These are phyloP conservation scores for Arnoldichthys spilopterus DNA, from an alignment of 2,797 vertebrate species.

Conservation along the genomic window DNA sequence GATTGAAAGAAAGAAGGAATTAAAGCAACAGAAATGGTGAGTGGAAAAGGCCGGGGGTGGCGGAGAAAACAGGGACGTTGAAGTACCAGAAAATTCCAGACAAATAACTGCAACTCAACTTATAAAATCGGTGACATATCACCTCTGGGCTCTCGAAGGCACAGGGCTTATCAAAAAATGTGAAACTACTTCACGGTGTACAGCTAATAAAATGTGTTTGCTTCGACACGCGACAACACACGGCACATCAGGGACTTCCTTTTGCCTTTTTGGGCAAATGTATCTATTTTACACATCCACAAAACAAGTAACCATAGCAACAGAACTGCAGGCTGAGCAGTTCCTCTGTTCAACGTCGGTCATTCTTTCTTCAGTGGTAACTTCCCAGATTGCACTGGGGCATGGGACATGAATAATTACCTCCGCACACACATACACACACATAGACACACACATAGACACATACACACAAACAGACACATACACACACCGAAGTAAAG, in stretches of 20 bases:
- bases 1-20: constrained; percentile 43
- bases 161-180: constrained; percentile 56
- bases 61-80: constrained; percentile 44
- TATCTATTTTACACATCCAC: constrained; percentile 76
- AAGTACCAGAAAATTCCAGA: constrained; percentile 15
- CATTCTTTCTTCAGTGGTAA: constrained; percentile 68
- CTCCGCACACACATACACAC: constrained; percentile 16
- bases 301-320: constrained; percentile 83
- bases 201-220: constrained; percentile 61
- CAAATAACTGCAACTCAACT: constrained; percentile 38
- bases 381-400: constrained; percentile 65
- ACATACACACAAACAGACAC: too few species aligned
- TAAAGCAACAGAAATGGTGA: background rate
- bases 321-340: constrained; percentile 73
- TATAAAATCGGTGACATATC: constrained; percentile 56
- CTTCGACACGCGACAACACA: constrained; percentile 59
- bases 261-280: constrained; percentile 72
- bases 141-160: constrained; percentile 41
- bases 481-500: background rate
- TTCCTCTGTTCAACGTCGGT: constrained; percentile 67
- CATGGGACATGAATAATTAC: constrained; percentile 38
- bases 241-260: constrained; percentile 65
- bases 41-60: constrained; percentile 28
- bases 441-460: constrained; percentile 17
- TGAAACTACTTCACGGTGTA: constrained; percentile 52